phyloP scores from a whole-genome alignment of 2,113 vertebrate species.

The Sinosuthora webbiana region DNA sequence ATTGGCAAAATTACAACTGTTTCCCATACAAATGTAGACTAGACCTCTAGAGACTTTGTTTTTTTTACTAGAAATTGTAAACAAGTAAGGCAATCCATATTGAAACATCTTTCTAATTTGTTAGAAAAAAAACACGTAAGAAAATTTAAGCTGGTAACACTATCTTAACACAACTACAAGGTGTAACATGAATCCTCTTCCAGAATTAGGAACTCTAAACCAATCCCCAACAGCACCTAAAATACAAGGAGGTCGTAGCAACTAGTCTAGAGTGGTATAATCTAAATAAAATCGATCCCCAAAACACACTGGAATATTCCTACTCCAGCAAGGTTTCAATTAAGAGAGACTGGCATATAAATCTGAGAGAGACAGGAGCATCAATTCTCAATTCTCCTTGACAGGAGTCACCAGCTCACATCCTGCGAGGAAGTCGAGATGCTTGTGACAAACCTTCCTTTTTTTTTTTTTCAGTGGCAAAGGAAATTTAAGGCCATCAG shows the following conservation, averaged over 20 bases:
- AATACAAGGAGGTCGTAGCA: conserved; percentile 55
- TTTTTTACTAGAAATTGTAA: not conserved
- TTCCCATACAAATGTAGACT: not conserved
- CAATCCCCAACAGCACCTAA: conserved; percentile 71
- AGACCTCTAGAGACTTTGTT: not conserved
- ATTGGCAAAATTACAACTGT: not conserved
- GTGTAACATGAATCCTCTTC: conserved; percentile 16
- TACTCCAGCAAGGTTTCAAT: conserved; percentile 49
- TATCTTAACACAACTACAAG: conserved; percentile 63
- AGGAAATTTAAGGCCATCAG: conserved; percentile 78
- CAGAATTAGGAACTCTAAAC: conserved; percentile 42
- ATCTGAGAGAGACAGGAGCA: not conserved
- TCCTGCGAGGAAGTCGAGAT: conserved; percentile 59
- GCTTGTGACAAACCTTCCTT: conserved; percentile 57
- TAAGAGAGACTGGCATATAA: conserved; percentile 46
- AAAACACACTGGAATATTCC: conserved; percentile 62
- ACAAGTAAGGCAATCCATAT: conserved; percentile 33
- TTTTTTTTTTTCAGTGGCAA: conserved; percentile 65
- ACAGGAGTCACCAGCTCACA: conserved; percentile 61
- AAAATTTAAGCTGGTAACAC: conserved; percentile 70
- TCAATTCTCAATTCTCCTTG: conserved; percentile 21
- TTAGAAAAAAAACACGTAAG: conserved; percentile 21
- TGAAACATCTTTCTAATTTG: conserved; percentile 64
- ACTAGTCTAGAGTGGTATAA: conserved; percentile 26
- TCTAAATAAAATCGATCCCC: conserved; percentile 52